Percentiles rank a stretch among this genome's conserved stretches.
Evolutionary conservation across 2,888 invertebrate genomes (phyloP).

Genomic region (Pasiphila rectangulata): DNA sequence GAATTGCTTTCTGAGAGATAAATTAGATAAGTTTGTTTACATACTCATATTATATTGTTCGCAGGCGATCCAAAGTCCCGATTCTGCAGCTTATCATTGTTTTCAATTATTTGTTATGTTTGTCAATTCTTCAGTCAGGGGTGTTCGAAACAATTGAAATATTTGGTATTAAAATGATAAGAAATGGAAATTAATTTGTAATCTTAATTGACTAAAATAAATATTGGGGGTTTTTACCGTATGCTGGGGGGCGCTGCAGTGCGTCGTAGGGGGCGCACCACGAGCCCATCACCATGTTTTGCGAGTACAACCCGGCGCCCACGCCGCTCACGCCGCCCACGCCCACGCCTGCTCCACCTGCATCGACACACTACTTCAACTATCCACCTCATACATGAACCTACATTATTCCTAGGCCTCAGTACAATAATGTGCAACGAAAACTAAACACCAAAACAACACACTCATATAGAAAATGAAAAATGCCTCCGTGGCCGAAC

Average conservation of each 20-base stretch:
- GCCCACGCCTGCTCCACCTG: conserved; percentile 54
- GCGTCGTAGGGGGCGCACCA: conserved; percentile 89
- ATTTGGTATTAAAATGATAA: too few relatives aligned
- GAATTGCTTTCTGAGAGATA: conserved; percentile 14
- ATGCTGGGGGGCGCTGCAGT: conserved; percentile 91
- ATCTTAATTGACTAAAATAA: too few relatives aligned
- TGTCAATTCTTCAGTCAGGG: too few relatives aligned
- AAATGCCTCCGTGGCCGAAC: too few relatives aligned
- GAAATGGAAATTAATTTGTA: too few relatives aligned
- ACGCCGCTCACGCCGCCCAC: conserved; percentile 58
- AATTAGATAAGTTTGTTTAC: conserved; percentile 24
- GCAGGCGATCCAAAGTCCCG: background rate
- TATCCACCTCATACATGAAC: too few relatives aligned
- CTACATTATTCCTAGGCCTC: too few relatives aligned
- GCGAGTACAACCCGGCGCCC: conserved; percentile 86
- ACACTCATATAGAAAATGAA: too few relatives aligned
- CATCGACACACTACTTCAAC: background rate
- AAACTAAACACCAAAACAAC: too few relatives aligned
- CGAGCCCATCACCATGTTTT: conserved; percentile 88
- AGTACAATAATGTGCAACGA: too few relatives aligned
- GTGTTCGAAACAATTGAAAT: too few relatives aligned
- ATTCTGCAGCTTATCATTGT: background rate
- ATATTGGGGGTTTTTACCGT: conserved; percentile 77
- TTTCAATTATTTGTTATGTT: too few relatives aligned
- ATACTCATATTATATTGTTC: conserved; percentile 10